These are phyloP conservation scores for Silurus glanis DNA, from an alignment of 2,113 vertebrate genomes.

Conservation along the genomic window DNA sequence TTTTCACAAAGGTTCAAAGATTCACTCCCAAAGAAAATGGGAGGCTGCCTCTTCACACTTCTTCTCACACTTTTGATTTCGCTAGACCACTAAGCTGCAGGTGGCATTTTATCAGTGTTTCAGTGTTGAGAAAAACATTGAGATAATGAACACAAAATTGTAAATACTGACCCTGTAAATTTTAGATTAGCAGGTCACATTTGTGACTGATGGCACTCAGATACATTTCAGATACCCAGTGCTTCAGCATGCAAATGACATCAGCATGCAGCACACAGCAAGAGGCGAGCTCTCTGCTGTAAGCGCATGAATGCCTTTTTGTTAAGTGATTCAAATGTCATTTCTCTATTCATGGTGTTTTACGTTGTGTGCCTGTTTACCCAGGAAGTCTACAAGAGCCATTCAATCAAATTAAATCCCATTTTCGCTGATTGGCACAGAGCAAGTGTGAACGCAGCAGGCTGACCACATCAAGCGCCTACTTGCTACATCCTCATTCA, in stretches of 20 bases:
- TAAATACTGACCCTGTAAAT: not conserved
- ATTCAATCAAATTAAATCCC: slow-evolving; percentile 4
- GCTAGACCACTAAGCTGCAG: not conserved
- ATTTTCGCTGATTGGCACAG: slow-evolving; percentile 18
- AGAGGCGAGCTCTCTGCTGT: not conserved
- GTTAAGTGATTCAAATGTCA: slow-evolving; percentile 5
- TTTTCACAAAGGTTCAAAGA: slow-evolving; percentile 34
- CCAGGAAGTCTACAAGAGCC: slow-evolving; percentile 24
- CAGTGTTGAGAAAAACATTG: not conserved
- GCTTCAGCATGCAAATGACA: slow-evolving; percentile 7
- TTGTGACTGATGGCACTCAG: not conserved
- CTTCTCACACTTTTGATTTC: slow-evolving; percentile 4
- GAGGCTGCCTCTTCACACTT: not conserved
- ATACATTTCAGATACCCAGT: not conserved
- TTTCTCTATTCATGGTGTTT: not conserved
- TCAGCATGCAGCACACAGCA: slow-evolving; percentile 14
- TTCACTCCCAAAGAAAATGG: slow-evolving; percentile 18
- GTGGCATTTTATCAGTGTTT: not conserved
- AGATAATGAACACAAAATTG: not conserved
- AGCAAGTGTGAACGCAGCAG: not conserved
- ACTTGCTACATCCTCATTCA: slow-evolving; percentile 2
- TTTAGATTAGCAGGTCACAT: not conserved
- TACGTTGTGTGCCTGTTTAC: not conserved
- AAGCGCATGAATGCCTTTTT: not conserved
- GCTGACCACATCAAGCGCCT: not conserved